phyloP scores from a whole-genome alignment of 2,888 invertebrate species.

The Hoplodrina ambigua region DNA sequence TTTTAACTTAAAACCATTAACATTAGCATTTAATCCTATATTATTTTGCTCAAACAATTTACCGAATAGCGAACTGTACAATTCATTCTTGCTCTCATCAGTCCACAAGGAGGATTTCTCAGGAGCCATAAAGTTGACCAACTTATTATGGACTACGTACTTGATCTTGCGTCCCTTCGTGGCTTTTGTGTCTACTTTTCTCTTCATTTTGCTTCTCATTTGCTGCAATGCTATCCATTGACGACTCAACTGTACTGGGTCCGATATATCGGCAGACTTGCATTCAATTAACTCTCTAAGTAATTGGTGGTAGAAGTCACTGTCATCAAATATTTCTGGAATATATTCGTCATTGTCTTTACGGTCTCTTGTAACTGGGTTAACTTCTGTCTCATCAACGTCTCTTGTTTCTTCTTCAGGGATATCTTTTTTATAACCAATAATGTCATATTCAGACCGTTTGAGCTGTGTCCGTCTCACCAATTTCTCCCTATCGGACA shows the following conservation, averaged over 20 bases:
- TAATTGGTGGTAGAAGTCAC: conserved; percentile 98
- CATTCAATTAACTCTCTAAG: conserved; percentile 97
- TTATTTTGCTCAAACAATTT: conserved; percentile 89
- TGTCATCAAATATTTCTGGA: conserved; percentile 98
- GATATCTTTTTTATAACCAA: conserved; percentile 89
- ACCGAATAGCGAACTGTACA: conserved; percentile 96
- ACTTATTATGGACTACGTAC: conserved; percentile 95
- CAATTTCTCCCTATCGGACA: conserved; percentile 94
- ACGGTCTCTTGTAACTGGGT: conserved; percentile 71
- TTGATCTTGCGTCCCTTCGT: conserved; percentile 98
- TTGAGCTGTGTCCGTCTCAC: conserved; percentile 95
- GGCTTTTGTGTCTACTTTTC: conserved; percentile 97
- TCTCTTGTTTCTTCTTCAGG: conserved; percentile 64
- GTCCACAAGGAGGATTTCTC: conserved; percentile 92
- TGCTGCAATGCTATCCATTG: conserved; percentile 98
- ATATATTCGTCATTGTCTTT: conserved; percentile 91
- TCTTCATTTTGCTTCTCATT: conserved; percentile 97
- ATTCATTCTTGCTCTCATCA: conserved; percentile 94
- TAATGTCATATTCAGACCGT: conserved; percentile 93
- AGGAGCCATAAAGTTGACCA: conserved; percentile 98
- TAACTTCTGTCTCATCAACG: conserved; percentile 61
- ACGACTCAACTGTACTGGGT: conserved; percentile 95
- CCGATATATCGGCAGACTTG: conserved; percentile 95
- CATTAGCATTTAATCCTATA: conserved; percentile 79
- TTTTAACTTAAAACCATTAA: conserved; percentile 79